Base-by-base conservation (phyloP, 1,140 invertebrate genomes). In the Oncopeltus fasciatus region DNA sequence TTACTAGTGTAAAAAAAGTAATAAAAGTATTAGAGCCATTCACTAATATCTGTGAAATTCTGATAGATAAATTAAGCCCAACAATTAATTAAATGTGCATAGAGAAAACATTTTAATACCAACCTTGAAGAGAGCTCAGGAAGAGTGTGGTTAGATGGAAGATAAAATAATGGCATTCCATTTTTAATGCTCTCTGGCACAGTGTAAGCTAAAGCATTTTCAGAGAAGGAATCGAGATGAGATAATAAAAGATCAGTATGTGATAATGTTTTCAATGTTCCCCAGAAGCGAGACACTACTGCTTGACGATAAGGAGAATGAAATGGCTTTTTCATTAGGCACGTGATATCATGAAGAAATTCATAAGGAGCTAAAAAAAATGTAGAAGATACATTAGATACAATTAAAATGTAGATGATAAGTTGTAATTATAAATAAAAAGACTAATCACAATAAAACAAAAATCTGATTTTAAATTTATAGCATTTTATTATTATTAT, bases 331-430 rank as follows among this genome's bases (percentile, higher is more conserved):
- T 85, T 85, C 26, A 78, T 79, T 26, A 81, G 71, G 70, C 84
- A 87, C 1, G 83, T 87, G 20, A 88, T 82, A 68, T 90, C 87
- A 70, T 88, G 85, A 18, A 90, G 73, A 75, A 90, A 89, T 69
- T 89, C 86, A 69, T 90, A 88, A 1, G 84, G 82, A 2, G 83
- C 85, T 81, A 72, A 64, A 72, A 74, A 53, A 66, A 61, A 51
- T 46, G 24, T 16, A n/a, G n/a, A n/a, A n/a, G n/a, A n/a, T n/a
- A n/a, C n/a, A n/a, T n/a, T n/a, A n/a, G n/a, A n/a, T n/a, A n/a
- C n/a, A n/a, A n/a, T n/a, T n/a, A n/a, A n/a, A n/a, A n/a, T n/a
- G n/a, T n/a, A n/a, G n/a, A n/a, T n/a, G n/a, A n/a, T n/a, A n/a
- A n/a, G n/a, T n/a, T n/a, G n/a, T n/a, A n/a, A n/a, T n/a, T n/a